Evolutionary conservation across 92 coral and sea anemone species (phyloP).

Genomic region (Micromussa lordhowensis): DNA sequence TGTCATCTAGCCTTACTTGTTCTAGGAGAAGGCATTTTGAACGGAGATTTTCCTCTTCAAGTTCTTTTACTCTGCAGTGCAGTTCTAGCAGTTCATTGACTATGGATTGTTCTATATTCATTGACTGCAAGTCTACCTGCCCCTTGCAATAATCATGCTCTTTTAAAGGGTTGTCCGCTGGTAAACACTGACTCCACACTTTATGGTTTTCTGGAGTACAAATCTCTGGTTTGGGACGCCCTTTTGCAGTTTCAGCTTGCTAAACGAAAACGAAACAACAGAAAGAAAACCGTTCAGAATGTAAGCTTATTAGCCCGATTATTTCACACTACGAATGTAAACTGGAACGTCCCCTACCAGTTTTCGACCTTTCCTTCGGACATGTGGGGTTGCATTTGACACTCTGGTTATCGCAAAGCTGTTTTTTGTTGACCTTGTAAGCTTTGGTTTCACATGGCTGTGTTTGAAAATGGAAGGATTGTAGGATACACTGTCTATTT

Average conservation of each 20-base stretch:
- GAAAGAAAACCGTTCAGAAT: slow-evolving; percentile 27
- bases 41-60: too few relatives aligned
- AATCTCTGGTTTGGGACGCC: too few relatives aligned
- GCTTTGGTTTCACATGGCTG: slow-evolving; percentile 19
- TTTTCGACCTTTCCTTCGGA: slow-evolving; percentile 35
- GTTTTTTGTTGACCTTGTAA: slow-evolving; percentile 54
- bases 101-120: slow-evolving; percentile 34
- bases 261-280: too few relatives aligned
- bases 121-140: too few relatives aligned
- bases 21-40: too few relatives aligned
- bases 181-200: slow-evolving; percentile 51
- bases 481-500: slow-evolving; percentile 36
- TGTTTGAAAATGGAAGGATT: slow-evolving; percentile 51
- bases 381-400: slow-evolving; percentile 12
- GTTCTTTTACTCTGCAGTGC: slow-evolving; percentile 40
- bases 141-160: slow-evolving; percentile 50
- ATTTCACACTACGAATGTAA: slow-evolving; percentile 3
- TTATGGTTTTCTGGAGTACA: too few relatives aligned
- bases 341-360: slow-evolving; percentile 11
- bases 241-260: slow-evolving; percentile 41
- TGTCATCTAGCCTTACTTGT: too few relatives aligned
- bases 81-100: slow-evolving; percentile 42
- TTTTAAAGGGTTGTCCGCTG: slow-evolving; percentile 38
- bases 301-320: background rate
- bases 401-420: slow-evolving; percentile 33